Evolutionary conservation across 2,113 vertebrate genomes (phyloP), one percentile per base, ranked within the genome.

Genomic region (Boleophthalmus pectinirostris): DNA sequence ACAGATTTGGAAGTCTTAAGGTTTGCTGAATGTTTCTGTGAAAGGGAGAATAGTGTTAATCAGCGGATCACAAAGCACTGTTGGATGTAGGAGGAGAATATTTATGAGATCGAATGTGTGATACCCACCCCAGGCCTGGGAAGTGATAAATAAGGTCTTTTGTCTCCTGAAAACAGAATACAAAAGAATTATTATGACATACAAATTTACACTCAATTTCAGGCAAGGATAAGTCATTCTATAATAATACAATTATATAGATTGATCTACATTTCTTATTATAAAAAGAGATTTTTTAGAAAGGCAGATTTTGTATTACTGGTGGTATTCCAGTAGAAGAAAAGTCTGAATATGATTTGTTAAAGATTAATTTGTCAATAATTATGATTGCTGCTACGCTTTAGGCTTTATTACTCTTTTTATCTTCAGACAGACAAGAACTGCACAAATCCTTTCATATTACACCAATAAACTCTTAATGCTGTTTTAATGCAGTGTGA

Each of bases 71-170:
- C 23, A 73, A 74, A 67, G 49, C 7, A 66, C 14, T 60, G 69
- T 69, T 73, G 60, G 46, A 13, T 64, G 69, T 69, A 74, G 60
- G 35, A 13, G 1, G 68, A 29, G 45, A 68, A 70, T 76, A 83
- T 77, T 74, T 60, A 78, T 74, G 65, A 70, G 71, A 76, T 73
- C 21, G 70, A 45, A 38, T 10, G 16, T 66, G 18, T 53, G 70
- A 81, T 72, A 96, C 98, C 97, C 91, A 99, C 97, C 93, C 94
- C 94, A 60, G 96, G 94, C 92, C 96, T 96, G 69, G 98, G 97
- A 76, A 99, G 94, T 35, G 97, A 98, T 69, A 98, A 88, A 90
- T 97, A 98, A 24, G 94, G 88, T 87, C 94, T 95, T 91, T 98
- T 99, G 92, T 99, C 98, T 90, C 96, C 97, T 99, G 85, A 46